These are phyloP conservation scores for Heliothis subflexa DNA, from an alignment of 1,140 invertebrate genomes.

Conservation along the genomic window DNA sequence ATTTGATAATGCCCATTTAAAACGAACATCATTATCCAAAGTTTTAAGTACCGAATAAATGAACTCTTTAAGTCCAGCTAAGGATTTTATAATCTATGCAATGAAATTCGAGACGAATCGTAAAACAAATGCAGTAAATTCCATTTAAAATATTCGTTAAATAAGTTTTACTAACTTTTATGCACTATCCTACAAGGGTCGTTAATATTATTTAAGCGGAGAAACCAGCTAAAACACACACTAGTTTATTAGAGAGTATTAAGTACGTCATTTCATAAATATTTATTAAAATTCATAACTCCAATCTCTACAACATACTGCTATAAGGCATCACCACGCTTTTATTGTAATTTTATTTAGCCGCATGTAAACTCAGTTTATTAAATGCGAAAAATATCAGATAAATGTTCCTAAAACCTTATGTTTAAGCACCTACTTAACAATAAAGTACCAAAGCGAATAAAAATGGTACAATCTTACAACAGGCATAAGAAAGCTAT, in stretches of 20 bases:
- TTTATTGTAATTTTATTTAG: too few relatives aligned
- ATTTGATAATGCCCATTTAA: background rate
- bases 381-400: too few relatives aligned
- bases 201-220: background rate
- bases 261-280: too few relatives aligned
- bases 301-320: too few relatives aligned
- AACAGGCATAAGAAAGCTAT: conserved; percentile 34
- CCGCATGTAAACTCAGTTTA: too few relatives aligned
- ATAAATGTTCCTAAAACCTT: background rate
- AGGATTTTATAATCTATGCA: conserved; percentile 1
- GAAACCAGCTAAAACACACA: too few relatives aligned
- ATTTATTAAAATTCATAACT: too few relatives aligned
- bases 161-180: background rate
- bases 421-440: background rate
- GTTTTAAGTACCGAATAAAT: background rate
- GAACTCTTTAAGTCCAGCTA: background rate
- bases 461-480: conserved; percentile 21
- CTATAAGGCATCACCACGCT: too few relatives aligned
- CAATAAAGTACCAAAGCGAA: background rate
- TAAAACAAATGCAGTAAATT: conserved; percentile 9
- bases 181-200: background rate
- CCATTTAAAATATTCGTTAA: conserved; percentile 17
- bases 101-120: conserved; percentile 15
- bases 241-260: too few relatives aligned
- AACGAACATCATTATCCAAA: conserved; percentile 8